phyloP scores from a whole-genome alignment of 2,888 invertebrate species.

The Chrysolina americana region DNA sequence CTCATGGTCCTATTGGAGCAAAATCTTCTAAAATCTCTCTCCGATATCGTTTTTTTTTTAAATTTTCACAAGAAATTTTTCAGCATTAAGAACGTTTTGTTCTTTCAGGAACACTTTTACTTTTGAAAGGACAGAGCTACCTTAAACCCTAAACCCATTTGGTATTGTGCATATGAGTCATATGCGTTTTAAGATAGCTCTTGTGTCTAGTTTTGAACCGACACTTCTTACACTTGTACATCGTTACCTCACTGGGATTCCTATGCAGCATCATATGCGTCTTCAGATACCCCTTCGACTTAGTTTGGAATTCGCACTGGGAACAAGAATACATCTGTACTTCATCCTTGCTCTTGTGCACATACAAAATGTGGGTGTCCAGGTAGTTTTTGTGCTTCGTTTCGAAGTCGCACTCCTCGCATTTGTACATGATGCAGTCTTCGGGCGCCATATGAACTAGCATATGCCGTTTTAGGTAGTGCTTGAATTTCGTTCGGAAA shows the following conservation, averaged over 20 bases:
- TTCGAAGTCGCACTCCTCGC: slow-evolving; percentile 51
- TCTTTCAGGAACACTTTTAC: no score
- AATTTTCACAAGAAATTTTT: no score
- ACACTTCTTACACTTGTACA: slow-evolving; percentile 53
- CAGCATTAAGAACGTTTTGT: no score
- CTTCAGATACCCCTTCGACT: slow-evolving; percentile 54
- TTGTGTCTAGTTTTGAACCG: slow-evolving; percentile 53
- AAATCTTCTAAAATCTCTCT: background rate
- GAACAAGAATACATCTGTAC: slow-evolving; percentile 51
- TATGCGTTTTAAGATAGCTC: slow-evolving; percentile 52
- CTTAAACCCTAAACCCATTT: slow-evolving; percentile 38
- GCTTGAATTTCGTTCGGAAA: slow-evolving; percentile 52
- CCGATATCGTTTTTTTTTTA: no score
- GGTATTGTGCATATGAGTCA: slow-evolving; percentile 48
- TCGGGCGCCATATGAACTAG: slow-evolving; percentile 48
- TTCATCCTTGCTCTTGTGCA: slow-evolving; percentile 49
- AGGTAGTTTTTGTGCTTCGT: slow-evolving; percentile 53
- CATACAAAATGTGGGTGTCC: slow-evolving; percentile 50
- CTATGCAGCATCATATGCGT: slow-evolving; percentile 53
- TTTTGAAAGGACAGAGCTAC: background rate
- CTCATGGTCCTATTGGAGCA: background rate
- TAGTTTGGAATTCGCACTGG: slow-evolving; percentile 52
- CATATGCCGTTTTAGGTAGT: slow-evolving; percentile 53
- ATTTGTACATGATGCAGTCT: slow-evolving; percentile 51
- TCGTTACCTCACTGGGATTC: slow-evolving; percentile 50